These are phyloP conservation scores for Lepisosteus oculatus DNA, from an alignment of 2,113 vertebrate genomes.

Conservation along the genomic window DNA sequence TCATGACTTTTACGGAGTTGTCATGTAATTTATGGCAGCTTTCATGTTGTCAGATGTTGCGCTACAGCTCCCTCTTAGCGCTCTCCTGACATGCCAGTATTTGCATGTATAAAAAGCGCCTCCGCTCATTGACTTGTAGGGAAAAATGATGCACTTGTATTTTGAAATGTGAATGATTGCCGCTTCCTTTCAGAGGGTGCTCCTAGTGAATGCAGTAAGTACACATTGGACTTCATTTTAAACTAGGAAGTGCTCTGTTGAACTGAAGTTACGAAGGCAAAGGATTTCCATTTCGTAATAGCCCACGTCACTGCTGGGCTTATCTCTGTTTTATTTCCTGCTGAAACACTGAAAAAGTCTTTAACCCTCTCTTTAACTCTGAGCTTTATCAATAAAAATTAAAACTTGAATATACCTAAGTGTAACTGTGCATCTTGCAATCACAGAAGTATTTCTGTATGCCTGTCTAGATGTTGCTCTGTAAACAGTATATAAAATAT, in stretches of 20 bases:
- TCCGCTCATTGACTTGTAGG: too few relatives aligned
- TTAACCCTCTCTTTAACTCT: too few relatives aligned
- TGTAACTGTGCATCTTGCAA: too few relatives aligned
- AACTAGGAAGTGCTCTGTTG: background rate
- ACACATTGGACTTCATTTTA: background rate
- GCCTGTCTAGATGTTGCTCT: too few relatives aligned
- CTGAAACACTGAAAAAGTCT: background rate
- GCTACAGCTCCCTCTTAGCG: conserved; percentile 45
- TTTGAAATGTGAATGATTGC: background rate
- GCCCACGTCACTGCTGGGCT: background rate
- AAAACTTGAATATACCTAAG: too few relatives aligned
- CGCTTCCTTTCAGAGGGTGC: background rate
- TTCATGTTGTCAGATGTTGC: conserved; percentile 74
- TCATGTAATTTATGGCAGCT: conserved; percentile 74
- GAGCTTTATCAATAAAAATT: too few relatives aligned
- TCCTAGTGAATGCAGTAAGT: background rate
- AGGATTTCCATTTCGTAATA: background rate
- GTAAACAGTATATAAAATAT: too few relatives aligned
- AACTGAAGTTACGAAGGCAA: background rate
- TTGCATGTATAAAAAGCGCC: background rate
- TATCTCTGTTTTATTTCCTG: conserved; percentile 22
- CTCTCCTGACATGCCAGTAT: conserved; percentile 45
- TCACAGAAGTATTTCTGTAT: too few relatives aligned
- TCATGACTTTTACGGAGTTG: conserved; percentile 76
- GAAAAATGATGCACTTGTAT: background rate